Evolutionary conservation across 1,140 invertebrate species (phyloP).

Genomic region (Trichogramma pretiosum): DNA sequence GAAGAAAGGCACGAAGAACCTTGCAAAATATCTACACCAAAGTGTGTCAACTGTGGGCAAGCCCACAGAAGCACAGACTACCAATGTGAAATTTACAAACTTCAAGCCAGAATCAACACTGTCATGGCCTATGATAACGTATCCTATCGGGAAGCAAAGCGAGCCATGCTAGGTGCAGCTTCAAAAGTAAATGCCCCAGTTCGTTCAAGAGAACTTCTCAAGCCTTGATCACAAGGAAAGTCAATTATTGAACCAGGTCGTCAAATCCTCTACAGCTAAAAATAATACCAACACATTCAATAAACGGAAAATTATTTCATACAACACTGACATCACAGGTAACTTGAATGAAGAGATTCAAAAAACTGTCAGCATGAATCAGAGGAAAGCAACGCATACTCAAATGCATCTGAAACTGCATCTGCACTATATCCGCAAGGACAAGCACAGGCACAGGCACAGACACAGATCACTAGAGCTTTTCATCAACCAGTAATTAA

Average conservation of each 20-base stretch:
- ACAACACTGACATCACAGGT: not conserved
- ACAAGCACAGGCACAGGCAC: too few species aligned
- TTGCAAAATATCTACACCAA: not conserved
- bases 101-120: not conserved
- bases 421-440: too few species aligned
- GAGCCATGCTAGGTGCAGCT: not conserved
- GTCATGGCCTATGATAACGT: not conserved
- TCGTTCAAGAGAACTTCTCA: not conserved
- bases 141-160: not conserved
- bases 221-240: not conserved
- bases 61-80: not conserved
- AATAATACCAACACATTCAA: not conserved
- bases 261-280: not conserved
- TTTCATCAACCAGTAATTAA: too few species aligned
- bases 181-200: not conserved
- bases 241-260: not conserved
- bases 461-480: too few species aligned
- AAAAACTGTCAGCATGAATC: too few species aligned
- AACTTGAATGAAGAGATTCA: too few species aligned
- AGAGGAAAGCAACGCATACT: too few species aligned
- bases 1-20: not conserved
- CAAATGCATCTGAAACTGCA: too few species aligned
- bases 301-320: not conserved
- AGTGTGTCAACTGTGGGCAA: not conserved
- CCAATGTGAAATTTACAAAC: not conserved